These are phyloP conservation scores for Pardalotus punctatus DNA, from an alignment of 2,113 vertebrate genomes.

Conservation along the genomic window DNA sequence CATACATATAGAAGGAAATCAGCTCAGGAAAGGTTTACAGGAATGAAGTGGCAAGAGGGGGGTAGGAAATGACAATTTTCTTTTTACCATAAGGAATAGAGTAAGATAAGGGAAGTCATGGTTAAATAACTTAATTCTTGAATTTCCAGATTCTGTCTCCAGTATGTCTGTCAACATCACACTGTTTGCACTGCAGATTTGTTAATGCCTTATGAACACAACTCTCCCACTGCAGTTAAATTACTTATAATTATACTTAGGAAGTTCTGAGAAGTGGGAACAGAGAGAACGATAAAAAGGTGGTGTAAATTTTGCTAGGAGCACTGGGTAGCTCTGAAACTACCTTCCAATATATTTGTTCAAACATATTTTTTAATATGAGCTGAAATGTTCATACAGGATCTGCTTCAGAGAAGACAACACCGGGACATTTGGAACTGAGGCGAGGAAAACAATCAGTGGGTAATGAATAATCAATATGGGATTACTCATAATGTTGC, in stretches of 20 bases:
- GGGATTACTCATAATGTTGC: not conserved
- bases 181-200: not conserved
- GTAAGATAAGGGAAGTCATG: not conserved
- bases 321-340: not conserved
- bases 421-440: not conserved
- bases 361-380: not conserved
- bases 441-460: not conserved
- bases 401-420: not conserved
- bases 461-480: not conserved
- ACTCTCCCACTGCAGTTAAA: not conserved
- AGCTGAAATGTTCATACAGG: not conserved
- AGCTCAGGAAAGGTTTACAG: not conserved
- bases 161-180: not conserved
- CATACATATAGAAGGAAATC: not conserved
- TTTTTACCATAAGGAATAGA: not conserved
- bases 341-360: not conserved
- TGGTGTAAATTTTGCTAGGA: not conserved
- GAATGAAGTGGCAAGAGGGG: fast-evolving
- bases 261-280: not conserved
- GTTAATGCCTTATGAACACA: not conserved
- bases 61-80: not conserved
- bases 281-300: fast-evolving
- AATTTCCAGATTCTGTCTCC: not conserved
- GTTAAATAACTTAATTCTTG: not conserved
- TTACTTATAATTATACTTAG: not conserved